phyloP scores from a whole-genome alignment of 2,797 vertebrate species.

The Melanotaenia pygmaea region DNA sequence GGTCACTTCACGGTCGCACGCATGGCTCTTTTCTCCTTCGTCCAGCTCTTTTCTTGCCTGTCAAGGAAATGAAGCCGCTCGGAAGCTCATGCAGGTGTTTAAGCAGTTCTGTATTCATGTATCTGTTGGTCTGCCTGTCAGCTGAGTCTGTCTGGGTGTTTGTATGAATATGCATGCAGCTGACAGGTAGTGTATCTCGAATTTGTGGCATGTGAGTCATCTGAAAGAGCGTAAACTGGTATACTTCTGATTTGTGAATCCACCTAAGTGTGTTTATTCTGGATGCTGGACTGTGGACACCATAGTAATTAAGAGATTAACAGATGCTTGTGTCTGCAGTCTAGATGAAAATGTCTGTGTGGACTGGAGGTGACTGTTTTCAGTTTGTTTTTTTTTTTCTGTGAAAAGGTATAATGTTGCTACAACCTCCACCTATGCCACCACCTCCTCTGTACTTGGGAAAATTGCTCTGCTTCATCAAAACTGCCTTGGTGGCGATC shows the following conservation, averaged over 20 bases:
- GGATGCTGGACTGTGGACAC: conserved; percentile 34
- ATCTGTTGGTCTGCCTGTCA: conserved; percentile 15
- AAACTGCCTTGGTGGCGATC: neutral
- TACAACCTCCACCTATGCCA: neutral
- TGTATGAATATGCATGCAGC: conserved; percentile 24
- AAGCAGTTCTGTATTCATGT: conserved; percentile 19
- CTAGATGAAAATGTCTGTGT: conserved; percentile 16
- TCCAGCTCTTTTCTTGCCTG: conserved; percentile 36
- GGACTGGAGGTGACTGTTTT: neutral
- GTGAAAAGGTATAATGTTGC: neutral
- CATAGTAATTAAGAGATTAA: conserved; percentile 49
- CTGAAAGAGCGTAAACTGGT: conserved; percentile 43
- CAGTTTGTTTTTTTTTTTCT: neutral
- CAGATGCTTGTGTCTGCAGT: too few relatives aligned
- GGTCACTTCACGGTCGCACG: conserved; percentile 67
- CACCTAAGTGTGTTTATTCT: conserved; percentile 31
- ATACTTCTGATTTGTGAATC: conserved; percentile 50
- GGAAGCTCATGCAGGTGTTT: conserved; percentile 17
- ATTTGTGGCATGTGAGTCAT: neutral
- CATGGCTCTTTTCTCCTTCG: conserved; percentile 64
- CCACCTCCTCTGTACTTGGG: neutral
- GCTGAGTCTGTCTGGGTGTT: conserved; percentile 8
- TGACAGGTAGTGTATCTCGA: neutral
- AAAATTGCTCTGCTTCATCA: conserved; percentile 2
- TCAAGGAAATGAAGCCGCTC: conserved; percentile 29